Conservation (phyloP, 2,113 vertebrate species). For the Sinocyclocheilus rhinocerous region DNA sequence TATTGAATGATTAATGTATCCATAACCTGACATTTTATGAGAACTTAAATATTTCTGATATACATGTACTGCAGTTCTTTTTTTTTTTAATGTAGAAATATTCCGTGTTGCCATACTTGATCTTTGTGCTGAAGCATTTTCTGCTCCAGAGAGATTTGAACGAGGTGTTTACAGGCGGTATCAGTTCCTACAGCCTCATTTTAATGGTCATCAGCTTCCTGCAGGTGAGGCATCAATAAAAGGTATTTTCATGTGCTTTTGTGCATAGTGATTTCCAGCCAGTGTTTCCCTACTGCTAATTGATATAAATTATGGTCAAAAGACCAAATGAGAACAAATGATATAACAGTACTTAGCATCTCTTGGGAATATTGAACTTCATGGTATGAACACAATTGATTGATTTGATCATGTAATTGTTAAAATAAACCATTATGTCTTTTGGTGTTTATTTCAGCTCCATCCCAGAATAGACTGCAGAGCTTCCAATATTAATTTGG, state of each 20-base stretch:
- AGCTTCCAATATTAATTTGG: slow-evolving; percentile 89
- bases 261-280: not conserved
- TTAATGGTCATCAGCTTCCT: slow-evolving; percentile 84
- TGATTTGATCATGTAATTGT: not conserved
- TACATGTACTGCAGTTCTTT: not conserved
- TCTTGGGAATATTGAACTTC: not conserved
- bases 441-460: slow-evolving; percentile 72
- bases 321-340: no score
- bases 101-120: slow-evolving; percentile 81
- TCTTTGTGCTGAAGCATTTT: slow-evolving; percentile 84
- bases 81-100: slow-evolving; percentile 68
- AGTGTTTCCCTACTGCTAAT: not conserved
- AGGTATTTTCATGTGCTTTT: not conserved
- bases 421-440: not conserved
- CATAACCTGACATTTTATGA: not conserved
- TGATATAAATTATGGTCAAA: no score
- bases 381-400: not conserved
- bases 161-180: slow-evolving; percentile 82
- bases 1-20: not conserved
- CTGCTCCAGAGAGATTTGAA: slow-evolving; percentile 81
- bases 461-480: slow-evolving; percentile 94
- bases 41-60: no score
- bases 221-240: slow-evolving; percentile 68
- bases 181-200: slow-evolving; percentile 84
- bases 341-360: not conserved